Conservation (phyloP, 2,888 invertebrate genomes). For the Notodonta ziczac region DNA sequence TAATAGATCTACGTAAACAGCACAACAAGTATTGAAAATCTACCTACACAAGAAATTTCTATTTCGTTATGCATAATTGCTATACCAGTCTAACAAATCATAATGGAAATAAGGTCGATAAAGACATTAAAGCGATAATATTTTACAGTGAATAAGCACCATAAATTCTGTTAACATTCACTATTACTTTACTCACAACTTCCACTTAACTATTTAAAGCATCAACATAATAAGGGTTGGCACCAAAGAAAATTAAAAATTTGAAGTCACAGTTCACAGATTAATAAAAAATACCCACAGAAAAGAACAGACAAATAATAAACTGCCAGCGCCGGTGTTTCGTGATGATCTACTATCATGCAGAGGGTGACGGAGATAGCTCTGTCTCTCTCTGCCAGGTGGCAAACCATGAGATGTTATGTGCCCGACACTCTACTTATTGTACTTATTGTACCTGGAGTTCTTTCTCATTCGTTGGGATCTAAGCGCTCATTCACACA, state of each 20-base stretch:
- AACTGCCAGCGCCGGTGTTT: too few relatives aligned
- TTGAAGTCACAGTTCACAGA: slow-evolving; percentile 22
- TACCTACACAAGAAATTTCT: slow-evolving; percentile 40
- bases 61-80: slow-evolving; percentile 29
- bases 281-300: too few relatives aligned
- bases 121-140: slow-evolving; percentile 36
- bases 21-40: slow-evolving; percentile 42
- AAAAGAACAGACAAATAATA: too few relatives aligned
- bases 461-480: too few relatives aligned
- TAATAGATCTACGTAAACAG: slow-evolving; percentile 46
- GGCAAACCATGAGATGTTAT: too few relatives aligned
- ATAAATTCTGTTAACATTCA: slow-evolving; percentile 67
- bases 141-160: slow-evolving; percentile 68
- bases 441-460: too few relatives aligned
- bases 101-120: slow-evolving; percentile 20
- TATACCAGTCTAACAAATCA: slow-evolving; percentile 17
- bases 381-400: too few relatives aligned
- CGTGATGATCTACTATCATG: too few relatives aligned
- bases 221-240: slow-evolving; percentile 75
- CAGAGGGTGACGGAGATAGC: too few relatives aligned
- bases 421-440: too few relatives aligned
- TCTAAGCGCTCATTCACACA: too few relatives aligned
- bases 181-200: slow-evolving; percentile 73
- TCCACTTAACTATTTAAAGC: slow-evolving; percentile 77
- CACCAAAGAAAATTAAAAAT: slow-evolving; percentile 63